Evolutionary conservation across 2,113 vertebrate species (phyloP).

Genomic region (Prochilodus magdalenae): DNA sequence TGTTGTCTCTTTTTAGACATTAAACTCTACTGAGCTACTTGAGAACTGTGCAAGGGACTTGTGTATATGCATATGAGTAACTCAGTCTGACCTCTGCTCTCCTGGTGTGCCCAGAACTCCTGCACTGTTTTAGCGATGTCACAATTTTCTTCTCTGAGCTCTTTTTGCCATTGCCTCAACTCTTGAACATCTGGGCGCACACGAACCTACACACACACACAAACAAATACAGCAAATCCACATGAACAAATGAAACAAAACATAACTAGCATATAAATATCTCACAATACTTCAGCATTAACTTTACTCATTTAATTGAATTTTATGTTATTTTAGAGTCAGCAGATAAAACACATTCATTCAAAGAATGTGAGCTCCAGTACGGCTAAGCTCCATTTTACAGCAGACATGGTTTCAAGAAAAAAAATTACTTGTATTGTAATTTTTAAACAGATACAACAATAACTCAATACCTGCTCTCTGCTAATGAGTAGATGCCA

Average conservation of each 20-base stretch:
- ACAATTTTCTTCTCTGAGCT: constrained; percentile 78
- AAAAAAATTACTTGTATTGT: not conserved
- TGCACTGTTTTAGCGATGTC: constrained; percentile 77
- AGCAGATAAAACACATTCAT: no score
- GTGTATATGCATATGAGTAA: not conserved
- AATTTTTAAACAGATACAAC: constrained; percentile 5
- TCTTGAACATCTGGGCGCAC: constrained; percentile 85
- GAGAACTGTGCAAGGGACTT: not conserved
- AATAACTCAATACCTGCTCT: no score
- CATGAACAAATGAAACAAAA: not conserved
- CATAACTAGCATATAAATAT: no score
- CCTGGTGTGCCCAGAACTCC: constrained; percentile 86
- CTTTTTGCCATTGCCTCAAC: constrained; percentile 89
- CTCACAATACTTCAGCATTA: no score
- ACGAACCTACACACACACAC: constrained; percentile 78
- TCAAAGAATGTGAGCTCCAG: no score
- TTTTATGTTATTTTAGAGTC: no score
- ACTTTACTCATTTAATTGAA: no score
- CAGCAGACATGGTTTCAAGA: not conserved
- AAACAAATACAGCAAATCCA: constrained; percentile 29
- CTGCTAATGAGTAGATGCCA: not conserved
- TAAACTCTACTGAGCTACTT: no score
- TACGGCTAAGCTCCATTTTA: not conserved
- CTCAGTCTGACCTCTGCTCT: constrained; percentile 78
- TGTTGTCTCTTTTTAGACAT: no score